phyloP scores from a whole-genome alignment of 2,888 invertebrate species.

The Ormyrus pomaceus region DNA sequence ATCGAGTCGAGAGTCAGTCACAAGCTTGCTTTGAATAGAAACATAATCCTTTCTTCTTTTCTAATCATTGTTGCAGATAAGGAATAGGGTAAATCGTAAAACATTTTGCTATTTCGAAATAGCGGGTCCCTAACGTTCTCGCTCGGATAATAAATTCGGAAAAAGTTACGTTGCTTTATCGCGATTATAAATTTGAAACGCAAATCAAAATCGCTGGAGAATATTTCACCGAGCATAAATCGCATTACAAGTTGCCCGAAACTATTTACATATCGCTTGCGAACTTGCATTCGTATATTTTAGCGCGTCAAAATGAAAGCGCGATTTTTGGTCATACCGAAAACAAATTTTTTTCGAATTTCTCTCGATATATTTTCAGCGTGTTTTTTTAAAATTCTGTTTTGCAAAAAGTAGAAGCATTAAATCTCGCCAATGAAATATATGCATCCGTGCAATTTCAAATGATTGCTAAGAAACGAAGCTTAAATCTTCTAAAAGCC shows the following conservation, averaged over 20 bases:
- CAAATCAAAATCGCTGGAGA: conserved; percentile 44
- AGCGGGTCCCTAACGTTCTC: conserved; percentile 1
- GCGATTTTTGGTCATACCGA: not conserved
- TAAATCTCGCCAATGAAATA: too few species aligned
- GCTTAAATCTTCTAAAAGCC: not conserved
- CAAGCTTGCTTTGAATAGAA: conserved; percentile 37
- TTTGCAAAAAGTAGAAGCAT: too few species aligned
- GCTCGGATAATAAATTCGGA: conserved; percentile 37
- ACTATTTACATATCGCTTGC: conserved; percentile 49
- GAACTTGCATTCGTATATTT: conserved; percentile 32
- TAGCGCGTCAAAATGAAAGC: not conserved
- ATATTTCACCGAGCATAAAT: conserved; percentile 49
- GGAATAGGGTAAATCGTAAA: conserved; percentile 29
- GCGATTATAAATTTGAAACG: conserved; percentile 38
- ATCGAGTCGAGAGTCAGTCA: conserved; percentile 19
- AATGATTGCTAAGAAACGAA: not conserved
- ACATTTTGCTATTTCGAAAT: conserved; percentile 43
- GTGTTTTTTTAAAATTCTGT: too few species aligned
- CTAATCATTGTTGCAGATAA: conserved; percentile 1
- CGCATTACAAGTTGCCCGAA: conserved; percentile 35
- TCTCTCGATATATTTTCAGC: too few species aligned
- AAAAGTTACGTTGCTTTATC: conserved; percentile 43
- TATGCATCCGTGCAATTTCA: too few species aligned
- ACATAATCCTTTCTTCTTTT: conserved; percentile 36
- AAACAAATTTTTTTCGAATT: not conserved